Conservation (phyloP, 2,797 vertebrate species). For the Ptychobarbus kaznakovi region DNA sequence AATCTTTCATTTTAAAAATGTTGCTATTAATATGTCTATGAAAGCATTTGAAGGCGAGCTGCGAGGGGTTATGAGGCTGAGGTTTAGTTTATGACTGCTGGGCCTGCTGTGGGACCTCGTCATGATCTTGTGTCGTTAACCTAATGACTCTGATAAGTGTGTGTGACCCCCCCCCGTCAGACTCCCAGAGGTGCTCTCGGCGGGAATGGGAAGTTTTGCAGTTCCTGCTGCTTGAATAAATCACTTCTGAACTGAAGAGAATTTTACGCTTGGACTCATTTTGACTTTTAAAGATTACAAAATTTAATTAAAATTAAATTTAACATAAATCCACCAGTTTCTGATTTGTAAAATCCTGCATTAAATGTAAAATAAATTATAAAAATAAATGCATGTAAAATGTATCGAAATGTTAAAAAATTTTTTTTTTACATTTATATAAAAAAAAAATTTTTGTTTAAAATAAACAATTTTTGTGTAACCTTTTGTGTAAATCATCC, state of each 20-base stretch:
- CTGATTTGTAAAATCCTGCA: too few relatives aligned
- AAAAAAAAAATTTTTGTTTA: too few relatives aligned
- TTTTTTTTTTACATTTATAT: too few relatives aligned
- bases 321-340: neutral
- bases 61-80: conserved; percentile 28
- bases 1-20: neutral
- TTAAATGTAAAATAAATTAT: too few relatives aligned
- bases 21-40: neutral
- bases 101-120: conserved; percentile 52
- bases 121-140: conserved; percentile 11
- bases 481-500: conserved; percentile 3
- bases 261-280: neutral
- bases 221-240: neutral
- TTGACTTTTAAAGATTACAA: neutral
- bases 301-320: neutral
- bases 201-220: neutral
- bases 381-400: too few relatives aligned
- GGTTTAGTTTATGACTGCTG: conserved; percentile 64
- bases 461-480: too few relatives aligned
- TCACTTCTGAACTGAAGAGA: neutral
- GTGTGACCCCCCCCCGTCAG: conserved; percentile 16
- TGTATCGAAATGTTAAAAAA: too few relatives aligned
- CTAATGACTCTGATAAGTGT: conserved; percentile 21
- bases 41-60: neutral
- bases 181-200: neutral